phyloP scores from a whole-genome alignment of 2,797 vertebrate species.

The Oophaga sylvatica region DNA sequence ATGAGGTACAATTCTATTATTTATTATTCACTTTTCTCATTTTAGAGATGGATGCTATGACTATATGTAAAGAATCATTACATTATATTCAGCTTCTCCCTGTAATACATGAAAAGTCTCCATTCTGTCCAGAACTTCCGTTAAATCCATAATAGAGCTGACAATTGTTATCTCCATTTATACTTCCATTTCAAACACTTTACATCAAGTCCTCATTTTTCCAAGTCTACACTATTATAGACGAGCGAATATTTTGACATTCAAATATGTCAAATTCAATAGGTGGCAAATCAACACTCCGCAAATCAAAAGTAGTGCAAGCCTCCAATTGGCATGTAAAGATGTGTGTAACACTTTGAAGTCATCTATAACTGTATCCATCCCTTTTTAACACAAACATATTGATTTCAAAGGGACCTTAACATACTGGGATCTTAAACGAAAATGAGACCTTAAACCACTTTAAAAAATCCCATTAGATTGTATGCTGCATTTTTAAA shows the following conservation, averaged over 20 bases:
- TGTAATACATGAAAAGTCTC: background rate
- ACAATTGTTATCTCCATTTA: background rate
- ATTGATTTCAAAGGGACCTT: too few relatives aligned
- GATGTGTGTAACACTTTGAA: too few relatives aligned
- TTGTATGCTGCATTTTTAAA: too few relatives aligned
- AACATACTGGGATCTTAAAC: too few relatives aligned
- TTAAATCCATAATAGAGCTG: background rate
- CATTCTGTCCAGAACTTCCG: background rate
- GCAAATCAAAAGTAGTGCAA: too few relatives aligned
- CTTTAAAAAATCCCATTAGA: too few relatives aligned
- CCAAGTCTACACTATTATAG: background rate
- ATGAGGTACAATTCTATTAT: conserved; percentile 18
- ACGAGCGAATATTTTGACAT: background rate
- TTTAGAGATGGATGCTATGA: conserved; percentile 2
- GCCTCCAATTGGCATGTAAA: too few relatives aligned
- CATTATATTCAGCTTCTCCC: background rate
- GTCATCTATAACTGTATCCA: too few relatives aligned
- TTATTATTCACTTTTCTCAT: conserved; percentile 18
- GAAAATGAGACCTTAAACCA: too few relatives aligned
- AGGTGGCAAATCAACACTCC: too few relatives aligned
- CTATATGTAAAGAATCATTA: background rate
- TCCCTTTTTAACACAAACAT: too few relatives aligned
- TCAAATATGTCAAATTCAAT: too few relatives aligned
- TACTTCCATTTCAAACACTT: background rate
- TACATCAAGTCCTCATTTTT: background rate